A percentile compares a stretch with the other conserved stretches of the same genome.
Conservation (phyloP, 1,140 invertebrate genomes). For the Oreohelix idahoensis region DNA sequence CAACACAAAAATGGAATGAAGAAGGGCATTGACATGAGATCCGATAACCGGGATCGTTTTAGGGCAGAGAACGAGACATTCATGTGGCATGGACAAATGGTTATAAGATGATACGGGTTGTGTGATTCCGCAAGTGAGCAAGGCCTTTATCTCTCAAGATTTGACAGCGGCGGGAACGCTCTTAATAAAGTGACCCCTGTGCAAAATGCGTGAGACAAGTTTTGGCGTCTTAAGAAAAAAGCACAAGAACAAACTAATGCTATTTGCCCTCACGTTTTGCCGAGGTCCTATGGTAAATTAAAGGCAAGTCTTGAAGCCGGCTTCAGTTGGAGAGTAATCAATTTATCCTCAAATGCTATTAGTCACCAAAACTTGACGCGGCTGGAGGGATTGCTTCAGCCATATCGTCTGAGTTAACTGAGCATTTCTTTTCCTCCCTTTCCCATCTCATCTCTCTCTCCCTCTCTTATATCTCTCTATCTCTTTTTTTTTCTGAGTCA, state of each 20-base stretch:
- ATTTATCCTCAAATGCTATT: constrained; percentile 1
- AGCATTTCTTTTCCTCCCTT: not conserved
- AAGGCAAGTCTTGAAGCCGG: not conserved
- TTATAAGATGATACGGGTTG: too few species aligned
- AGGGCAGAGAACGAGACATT: too few species aligned
- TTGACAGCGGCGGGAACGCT: too few species aligned
- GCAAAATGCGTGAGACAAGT: too few species aligned
- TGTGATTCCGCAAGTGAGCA: too few species aligned
- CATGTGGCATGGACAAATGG: too few species aligned
- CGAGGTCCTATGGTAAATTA: not conserved
- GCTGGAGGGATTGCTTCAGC: not conserved
- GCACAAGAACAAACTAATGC: not conserved
- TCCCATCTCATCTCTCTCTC: not conserved
- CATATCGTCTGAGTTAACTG: not conserved
- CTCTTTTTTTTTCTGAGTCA: not conserved
- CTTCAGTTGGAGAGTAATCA: not conserved
- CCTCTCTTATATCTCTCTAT: not conserved
- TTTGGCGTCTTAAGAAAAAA: not conserved
- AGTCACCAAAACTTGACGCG: not conserved
- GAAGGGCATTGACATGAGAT: too few species aligned
- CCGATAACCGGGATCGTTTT: too few species aligned
- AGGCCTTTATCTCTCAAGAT: too few species aligned
- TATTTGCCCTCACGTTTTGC: not conserved
- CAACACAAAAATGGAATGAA: too few species aligned
- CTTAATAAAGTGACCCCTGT: too few species aligned